Conservation (phyloP, 1,140 invertebrate species). For the Condylostylus longicornis region DNA sequence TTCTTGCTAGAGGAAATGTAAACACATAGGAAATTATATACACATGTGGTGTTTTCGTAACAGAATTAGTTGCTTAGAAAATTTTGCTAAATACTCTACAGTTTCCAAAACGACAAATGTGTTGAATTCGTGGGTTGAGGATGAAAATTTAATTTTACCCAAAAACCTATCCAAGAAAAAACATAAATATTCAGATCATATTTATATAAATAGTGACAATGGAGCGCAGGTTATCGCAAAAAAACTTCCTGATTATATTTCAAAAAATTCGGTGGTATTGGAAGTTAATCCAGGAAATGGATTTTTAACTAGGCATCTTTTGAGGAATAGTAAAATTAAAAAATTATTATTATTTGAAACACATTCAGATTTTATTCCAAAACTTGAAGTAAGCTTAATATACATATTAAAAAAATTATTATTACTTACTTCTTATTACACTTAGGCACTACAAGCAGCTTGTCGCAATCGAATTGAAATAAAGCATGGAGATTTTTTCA, state of each 20-base stretch:
- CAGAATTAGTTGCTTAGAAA: too few species aligned
- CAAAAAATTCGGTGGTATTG: constrained; percentile 27
- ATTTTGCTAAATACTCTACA: too few species aligned
- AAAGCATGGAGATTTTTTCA: constrained; percentile 35
- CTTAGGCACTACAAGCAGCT: constrained; percentile 22
- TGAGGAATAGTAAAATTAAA: constrained; percentile 24
- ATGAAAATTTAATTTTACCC: too few species aligned
- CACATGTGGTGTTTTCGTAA: too few species aligned
- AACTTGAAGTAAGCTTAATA: constrained; percentile 8
- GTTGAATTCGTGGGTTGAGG: too few species aligned
- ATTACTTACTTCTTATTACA: constrained; percentile 15
- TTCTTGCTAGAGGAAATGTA: too few species aligned
- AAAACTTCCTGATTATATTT: constrained; percentile 20
- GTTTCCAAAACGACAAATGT: too few species aligned
- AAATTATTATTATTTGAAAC: constrained; percentile 33
- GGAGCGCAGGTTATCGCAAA: constrained; percentile 32
- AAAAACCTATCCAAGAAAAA: constrained; percentile 22
- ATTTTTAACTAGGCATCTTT: constrained; percentile 33
- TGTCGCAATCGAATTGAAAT: constrained; percentile 26
- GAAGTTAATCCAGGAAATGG: constrained; percentile 41
- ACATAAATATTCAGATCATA: constrained; percentile 15
- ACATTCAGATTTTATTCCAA: constrained; percentile 29
- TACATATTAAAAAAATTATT: background rate
- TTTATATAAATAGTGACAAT: constrained; percentile 24
- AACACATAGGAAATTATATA: too few species aligned